Evolutionary conservation across 1,140 invertebrate species (phyloP), one percentile per base, ranked within the genome.

Genomic region (Druon quercuslanigerum): DNA sequence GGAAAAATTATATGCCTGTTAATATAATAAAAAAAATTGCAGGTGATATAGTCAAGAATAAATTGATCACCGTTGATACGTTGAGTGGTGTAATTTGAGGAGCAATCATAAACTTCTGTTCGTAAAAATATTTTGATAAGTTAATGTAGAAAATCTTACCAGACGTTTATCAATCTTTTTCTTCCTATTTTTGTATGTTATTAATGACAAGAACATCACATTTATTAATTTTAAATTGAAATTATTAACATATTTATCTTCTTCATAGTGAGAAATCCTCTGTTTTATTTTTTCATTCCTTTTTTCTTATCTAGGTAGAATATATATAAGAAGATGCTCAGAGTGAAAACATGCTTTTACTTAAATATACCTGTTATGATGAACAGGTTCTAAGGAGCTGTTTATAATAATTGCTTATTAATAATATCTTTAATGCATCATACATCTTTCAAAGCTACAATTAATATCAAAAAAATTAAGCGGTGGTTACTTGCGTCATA

Each of bases 371-470:
- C 25, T n/a, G 25, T 66, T 66, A 40, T 66, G 60, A 66, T 66
- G n/a, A 66, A 66, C 60, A 66, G 60, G 60, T 66, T 5, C 14
- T 40, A 14, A 33, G 14, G 14, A 66, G 60, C 40, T 66, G 60
- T 66, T 66, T 66, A 66, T 66, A 33, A 66, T 66, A 66, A 66
- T 66, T 66, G 60, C 60, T 40, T 66, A 40, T 16, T 66, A 66
- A 66, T 66, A 40, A 40, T 66, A 66, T 46, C 20, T 33, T 66
- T 66, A 46, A 16, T 66, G 16, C 60, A 40, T 33, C 25, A 14
- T 33, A 40, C 33, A 66, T 33, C 13, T n/a, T 66, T 25, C 20
- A 40, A 40, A 66, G 33, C 14, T 60, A 25, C 25, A 40, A 40
- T n/a, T 20, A 40, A 60, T 60, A 33, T 4, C 25, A 60, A 60